Conservation (phyloP, 1,140 invertebrate species). For the Paralvinella palmiformis region DNA sequence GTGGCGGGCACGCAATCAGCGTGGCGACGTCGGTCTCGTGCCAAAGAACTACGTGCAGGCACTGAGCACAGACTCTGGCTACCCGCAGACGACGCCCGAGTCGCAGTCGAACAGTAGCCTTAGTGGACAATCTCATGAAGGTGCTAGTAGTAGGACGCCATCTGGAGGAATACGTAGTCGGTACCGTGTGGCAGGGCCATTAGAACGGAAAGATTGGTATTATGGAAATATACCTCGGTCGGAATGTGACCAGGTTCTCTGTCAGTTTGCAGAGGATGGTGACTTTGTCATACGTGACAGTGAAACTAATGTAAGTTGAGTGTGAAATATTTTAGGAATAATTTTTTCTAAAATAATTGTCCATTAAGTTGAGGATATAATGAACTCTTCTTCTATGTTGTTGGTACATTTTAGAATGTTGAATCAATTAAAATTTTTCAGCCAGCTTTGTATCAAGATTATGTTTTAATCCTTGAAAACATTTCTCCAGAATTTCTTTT, state of each 20-base stretch:
- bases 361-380: too few species aligned
- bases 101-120: constrained; percentile 46
- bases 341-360: too few species aligned
- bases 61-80: constrained; percentile 32
- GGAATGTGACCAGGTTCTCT: constrained; percentile 90
- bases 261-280: constrained; percentile 89
- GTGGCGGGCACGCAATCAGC: constrained; percentile 88
- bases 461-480: too few species aligned
- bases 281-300: constrained; percentile 98
- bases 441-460: too few species aligned
- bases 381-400: too few species aligned
- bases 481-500: too few species aligned
- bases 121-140: constrained; percentile 21
- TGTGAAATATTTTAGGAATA: too few species aligned
- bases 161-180: constrained; percentile 21
- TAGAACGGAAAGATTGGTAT: constrained; percentile 69
- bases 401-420: too few species aligned
- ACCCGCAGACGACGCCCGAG: constrained; percentile 38
- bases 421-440: too few species aligned
- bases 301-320: constrained; percentile 96
- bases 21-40: constrained; percentile 84
- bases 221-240: constrained; percentile 90
- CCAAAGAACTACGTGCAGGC: constrained; percentile 89
- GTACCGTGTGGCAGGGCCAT: constrained; percentile 37
- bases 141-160: constrained; percentile 14